These are phyloP conservation scores for Chauna torquata DNA, from an alignment of 2,113 vertebrate genomes.

Conservation along the genomic window DNA sequence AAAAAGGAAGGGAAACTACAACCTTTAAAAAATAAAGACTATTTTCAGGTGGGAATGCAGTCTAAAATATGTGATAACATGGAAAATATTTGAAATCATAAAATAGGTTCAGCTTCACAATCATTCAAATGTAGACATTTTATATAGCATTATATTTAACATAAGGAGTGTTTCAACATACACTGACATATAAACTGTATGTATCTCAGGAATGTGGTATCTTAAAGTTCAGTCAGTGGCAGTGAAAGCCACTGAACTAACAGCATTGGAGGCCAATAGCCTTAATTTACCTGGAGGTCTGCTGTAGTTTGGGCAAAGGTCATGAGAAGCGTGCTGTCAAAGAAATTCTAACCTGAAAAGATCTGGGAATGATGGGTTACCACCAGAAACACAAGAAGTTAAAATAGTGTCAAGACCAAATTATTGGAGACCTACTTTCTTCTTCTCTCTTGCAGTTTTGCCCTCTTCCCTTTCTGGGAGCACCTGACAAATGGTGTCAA, in stretches of 20 bases:
- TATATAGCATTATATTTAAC: background rate
- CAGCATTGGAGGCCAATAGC: background rate
- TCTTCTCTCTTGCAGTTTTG: background rate
- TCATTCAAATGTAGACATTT: background rate
- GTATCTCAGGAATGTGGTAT: background rate
- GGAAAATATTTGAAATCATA: constrained; percentile 47
- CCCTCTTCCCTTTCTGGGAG: background rate
- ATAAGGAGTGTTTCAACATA: background rate
- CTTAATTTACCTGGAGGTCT: background rate
- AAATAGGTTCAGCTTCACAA: constrained; percentile 2
- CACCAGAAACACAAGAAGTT: background rate
- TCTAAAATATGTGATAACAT: background rate
- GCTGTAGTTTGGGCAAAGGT: background rate
- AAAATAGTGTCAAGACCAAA: background rate
- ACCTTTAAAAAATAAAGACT: background rate
- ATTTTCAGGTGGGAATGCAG: background rate
- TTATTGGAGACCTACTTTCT: background rate
- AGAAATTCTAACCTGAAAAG: background rate
- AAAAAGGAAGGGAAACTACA: background rate
- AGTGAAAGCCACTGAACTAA: background rate
- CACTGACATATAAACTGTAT: background rate
- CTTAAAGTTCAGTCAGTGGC: background rate
- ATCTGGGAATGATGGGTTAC: background rate
- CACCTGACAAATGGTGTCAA: background rate
- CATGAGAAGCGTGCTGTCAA: background rate